Evolutionary conservation across 2,888 invertebrate genomes (phyloP).

Genomic region (Latheticus oryzae): DNA sequence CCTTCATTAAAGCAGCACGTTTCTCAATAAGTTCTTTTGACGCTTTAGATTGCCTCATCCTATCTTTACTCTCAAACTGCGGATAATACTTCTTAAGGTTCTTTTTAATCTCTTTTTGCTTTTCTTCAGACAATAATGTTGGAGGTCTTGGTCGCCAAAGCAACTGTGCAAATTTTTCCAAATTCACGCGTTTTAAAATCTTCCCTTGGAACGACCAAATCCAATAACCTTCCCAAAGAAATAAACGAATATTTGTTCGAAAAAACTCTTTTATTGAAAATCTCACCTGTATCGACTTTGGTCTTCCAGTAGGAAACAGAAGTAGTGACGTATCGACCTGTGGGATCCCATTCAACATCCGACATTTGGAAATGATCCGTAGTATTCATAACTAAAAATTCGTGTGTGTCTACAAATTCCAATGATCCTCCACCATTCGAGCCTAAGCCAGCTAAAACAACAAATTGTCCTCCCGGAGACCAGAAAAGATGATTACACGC

Average conservation of each 20-base stretch:
- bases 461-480: constrained; percentile 96
- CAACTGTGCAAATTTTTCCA: constrained; percentile 94
- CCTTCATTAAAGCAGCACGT: constrained; percentile 87
- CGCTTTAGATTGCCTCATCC: constrained; percentile 90
- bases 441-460: constrained; percentile 90
- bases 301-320: constrained; percentile 96
- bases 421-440: constrained; percentile 89
- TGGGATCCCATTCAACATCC: constrained; percentile 99
- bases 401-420: constrained; percentile 95
- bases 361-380: constrained; percentile 93
- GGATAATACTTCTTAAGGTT: constrained; percentile 97
- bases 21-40: constrained; percentile 96
- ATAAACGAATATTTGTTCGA: constrained; percentile 5
- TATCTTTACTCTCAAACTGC: constrained; percentile 96
- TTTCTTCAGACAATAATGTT: constrained; percentile 83
- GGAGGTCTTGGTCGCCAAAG: constrained; percentile 96
- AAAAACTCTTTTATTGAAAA: too few relatives aligned
- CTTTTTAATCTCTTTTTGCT: constrained; percentile 95
- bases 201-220: constrained; percentile 97
- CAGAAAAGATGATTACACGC: constrained; percentile 94
- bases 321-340: constrained; percentile 96
- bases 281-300: constrained; percentile 78
- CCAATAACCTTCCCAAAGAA: constrained; percentile 79
- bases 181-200: constrained; percentile 81
- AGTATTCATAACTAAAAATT: constrained; percentile 94